Conservation (phyloP, 1,140 invertebrate species). For the Phymastichus coffea region DNA sequence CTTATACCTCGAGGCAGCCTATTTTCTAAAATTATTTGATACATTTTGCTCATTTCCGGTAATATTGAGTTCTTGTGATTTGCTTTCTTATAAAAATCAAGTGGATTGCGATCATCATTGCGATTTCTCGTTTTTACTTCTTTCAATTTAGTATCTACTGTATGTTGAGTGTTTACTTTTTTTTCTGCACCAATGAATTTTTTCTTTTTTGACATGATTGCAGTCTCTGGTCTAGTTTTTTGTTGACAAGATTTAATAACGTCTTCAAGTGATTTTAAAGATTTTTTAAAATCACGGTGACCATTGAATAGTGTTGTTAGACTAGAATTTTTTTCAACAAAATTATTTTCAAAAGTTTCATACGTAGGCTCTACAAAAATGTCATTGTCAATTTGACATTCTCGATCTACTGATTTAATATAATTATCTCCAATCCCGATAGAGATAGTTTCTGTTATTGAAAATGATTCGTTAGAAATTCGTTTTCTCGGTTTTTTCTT, state of each 20-base stretch:
- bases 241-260: background rate
- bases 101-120: background rate
- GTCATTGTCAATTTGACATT: no score
- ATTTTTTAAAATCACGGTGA: conserved; percentile 3
- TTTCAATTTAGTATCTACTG: background rate
- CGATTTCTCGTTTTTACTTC: background rate
- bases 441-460: no score
- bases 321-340: no score
- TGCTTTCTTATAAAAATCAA: background rate
- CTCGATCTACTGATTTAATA: no score
- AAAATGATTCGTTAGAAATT: no score
- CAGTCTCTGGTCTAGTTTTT: background rate
- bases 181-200: no score
- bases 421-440: no score
- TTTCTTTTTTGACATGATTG: background rate
- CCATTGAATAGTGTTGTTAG: no score
- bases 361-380: no score
- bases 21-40: conserved; percentile 17
- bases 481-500: no score
- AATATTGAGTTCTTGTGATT: background rate
- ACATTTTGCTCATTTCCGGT: conserved; percentile 13
- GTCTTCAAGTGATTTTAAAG: background rate
- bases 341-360: no score
- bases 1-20: background rate
- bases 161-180: no score